Percentiles rank a stretch among this genome's conserved stretches.
Evolutionary conservation across 2,797 vertebrate genomes (phyloP).

Genomic region (Merluccius polli): DNA sequence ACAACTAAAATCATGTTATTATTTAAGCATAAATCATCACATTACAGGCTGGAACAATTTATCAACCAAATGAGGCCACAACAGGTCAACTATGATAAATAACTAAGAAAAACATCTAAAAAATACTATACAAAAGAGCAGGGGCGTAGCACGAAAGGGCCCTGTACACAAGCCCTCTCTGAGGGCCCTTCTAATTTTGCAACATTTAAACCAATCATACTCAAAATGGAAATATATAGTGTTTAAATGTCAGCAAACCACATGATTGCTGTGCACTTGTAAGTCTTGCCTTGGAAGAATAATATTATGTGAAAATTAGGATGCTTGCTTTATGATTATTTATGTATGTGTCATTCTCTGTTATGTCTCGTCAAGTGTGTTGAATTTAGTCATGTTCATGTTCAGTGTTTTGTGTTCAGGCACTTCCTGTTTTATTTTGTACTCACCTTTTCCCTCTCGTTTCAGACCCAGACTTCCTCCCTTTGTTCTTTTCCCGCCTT

Average conservation of each 20-base stretch:
- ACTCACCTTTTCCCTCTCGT: too few species aligned
- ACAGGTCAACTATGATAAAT: not conserved
- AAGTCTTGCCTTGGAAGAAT: not conserved
- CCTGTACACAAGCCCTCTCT: not conserved
- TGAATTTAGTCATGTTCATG: too few species aligned
- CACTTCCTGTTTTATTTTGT: too few species aligned
- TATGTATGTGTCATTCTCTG: too few species aligned
- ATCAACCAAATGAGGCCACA: not conserved
- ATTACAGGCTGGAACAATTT: not conserved
- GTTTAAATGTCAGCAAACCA: not conserved
- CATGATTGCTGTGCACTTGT: not conserved
- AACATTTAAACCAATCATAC: not conserved
- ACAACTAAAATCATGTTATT: not conserved
- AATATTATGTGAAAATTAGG: too few species aligned
- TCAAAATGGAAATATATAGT: too few species aligned
- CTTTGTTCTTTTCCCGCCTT: too few species aligned
- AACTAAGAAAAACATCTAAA: not conserved
- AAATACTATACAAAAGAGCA: not conserved
- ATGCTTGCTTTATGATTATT: too few species aligned
- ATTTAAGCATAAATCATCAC: not conserved
- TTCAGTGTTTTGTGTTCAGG: too few species aligned
- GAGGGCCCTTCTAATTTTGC: not conserved
- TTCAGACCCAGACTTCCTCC: too few species aligned
- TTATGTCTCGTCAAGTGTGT: too few species aligned
- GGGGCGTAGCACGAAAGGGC: not conserved